A percentile compares a stretch with the other conserved stretches of the same genome.
Evolutionary conservation across 2,888 invertebrate species (phyloP).

Genomic region (Kuschelorhynchus macadamiae): DNA sequence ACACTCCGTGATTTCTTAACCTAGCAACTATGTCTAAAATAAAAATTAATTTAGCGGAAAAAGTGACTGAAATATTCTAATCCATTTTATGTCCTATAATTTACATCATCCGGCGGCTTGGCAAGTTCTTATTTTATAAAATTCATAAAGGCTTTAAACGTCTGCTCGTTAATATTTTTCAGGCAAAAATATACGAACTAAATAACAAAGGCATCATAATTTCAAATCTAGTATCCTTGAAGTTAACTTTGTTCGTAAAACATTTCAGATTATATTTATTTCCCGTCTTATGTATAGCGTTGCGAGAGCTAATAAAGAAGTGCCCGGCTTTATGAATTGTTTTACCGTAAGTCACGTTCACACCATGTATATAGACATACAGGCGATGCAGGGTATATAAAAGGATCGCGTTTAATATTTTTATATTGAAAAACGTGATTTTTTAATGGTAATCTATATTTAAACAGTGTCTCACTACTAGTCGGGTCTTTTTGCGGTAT

Average conservation of each 20-base stretch:
- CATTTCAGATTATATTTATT: slow-evolving; percentile 19
- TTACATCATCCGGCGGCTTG: slow-evolving; percentile 9
- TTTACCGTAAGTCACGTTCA: too few relatives aligned
- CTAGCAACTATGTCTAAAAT: slow-evolving; percentile 16
- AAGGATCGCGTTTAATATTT: too few relatives aligned
- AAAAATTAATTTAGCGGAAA: slow-evolving; percentile 17
- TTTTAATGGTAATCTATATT: too few relatives aligned
- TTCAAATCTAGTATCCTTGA: slow-evolving; percentile 17
- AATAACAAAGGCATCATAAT: slow-evolving; percentile 22
- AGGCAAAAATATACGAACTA: slow-evolving; percentile 16
- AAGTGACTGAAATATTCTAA: slow-evolving; percentile 8
- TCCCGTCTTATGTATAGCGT: not conserved
- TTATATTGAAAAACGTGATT: too few relatives aligned
- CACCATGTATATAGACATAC: too few relatives aligned
- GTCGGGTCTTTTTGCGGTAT: too few relatives aligned
- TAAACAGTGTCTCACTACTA: too few relatives aligned
- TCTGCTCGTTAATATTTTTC: slow-evolving; percentile 15
- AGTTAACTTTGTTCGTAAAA: slow-evolving; percentile 9
- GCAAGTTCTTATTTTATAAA: slow-evolving; percentile 10
- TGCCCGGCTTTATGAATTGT: not conserved
- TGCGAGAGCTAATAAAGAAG: slow-evolving; percentile 12
- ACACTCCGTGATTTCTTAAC: slow-evolving; percentile 1
- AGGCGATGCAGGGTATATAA: too few relatives aligned
- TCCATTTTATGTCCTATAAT: slow-evolving; percentile 15
- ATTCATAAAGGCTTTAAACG: slow-evolving; percentile 21